Base-by-base conservation (phyloP, 1,140 invertebrate species). In the Conus betulinus region DNA sequence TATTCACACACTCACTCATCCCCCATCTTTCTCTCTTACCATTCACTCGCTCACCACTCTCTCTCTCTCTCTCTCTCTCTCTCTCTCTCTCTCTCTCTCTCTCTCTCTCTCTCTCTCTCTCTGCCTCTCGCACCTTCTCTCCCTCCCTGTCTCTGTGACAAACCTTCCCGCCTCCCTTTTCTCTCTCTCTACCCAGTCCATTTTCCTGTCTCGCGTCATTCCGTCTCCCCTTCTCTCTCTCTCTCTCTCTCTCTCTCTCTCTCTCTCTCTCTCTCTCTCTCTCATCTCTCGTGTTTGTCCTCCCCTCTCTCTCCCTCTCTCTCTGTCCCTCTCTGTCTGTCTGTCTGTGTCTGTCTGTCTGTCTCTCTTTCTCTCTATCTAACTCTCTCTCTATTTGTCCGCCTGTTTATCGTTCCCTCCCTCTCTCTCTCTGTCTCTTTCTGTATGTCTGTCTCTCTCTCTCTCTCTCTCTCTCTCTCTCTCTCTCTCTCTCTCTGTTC, bases 101-200 rank as follows among this genome's bases (percentile, higher is more conserved):
- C n/a, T 86, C 27, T 86, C 85, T 71, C 20, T 53, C 63, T 71
- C 51, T 87, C 63, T 87, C 39, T 87, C 85, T 85, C 74, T 39
- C 85, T 84, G 11, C 57, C 83, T 84, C 52, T 60, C 67, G 11
- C 67, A 17, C 13, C 20, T 20, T 71, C 67, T 71, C 13, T 10
- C 11, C 23, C 67, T 23, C 67, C 23, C 67, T 3, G 3, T 71
- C 67, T 71, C 67, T 71, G 17, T 71, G 17, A 5, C 67, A 5
- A 7, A 17, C 67, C 20, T 20, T 20, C 20, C 67, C 20, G 17
- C 20, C 67, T 71, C 67, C 20, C 67, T 10, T 8, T n/a, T 71
- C 67, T 71, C 67, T 71, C 67, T 71, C 13, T 71, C 67, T 4
- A 6, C 4, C 23, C 67, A 17, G 17, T 71, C 67, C 20, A 6